phyloP scores from a whole-genome alignment of 2,113 vertebrate species.

The Xenus cinereus region DNA sequence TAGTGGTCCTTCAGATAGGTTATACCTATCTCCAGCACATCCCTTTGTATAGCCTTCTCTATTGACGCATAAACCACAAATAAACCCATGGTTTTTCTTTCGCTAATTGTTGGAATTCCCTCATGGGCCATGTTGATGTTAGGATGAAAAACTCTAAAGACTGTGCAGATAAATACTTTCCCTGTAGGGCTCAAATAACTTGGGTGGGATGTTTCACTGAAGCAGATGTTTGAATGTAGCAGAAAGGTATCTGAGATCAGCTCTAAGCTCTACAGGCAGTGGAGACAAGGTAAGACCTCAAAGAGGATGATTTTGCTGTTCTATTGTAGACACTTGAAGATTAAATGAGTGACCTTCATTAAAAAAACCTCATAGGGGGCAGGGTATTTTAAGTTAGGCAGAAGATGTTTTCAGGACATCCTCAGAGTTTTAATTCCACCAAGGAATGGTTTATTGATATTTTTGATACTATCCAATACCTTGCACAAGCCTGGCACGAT shows the following conservation, averaged over 20 bases:
- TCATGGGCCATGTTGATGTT: not conserved
- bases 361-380: rapidly evolving
- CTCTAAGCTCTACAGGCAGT: not conserved
- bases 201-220: not conserved
- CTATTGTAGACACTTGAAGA: not conserved
- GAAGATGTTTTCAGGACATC: not conserved
- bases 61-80: not conserved
- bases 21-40: not conserved
- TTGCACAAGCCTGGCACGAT: not conserved
- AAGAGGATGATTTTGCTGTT: not conserved
- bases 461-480: not conserved
- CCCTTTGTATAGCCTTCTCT: not conserved
- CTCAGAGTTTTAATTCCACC: not conserved
- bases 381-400: not conserved
- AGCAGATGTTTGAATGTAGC: not conserved
- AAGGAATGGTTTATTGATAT: not conserved
- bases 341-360: not conserved
- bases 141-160: not conserved
- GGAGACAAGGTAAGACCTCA: not conserved
- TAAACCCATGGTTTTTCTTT: not conserved
- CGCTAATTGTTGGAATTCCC: not conserved
- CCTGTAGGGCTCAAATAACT: not conserved
- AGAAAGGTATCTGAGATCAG: not conserved
- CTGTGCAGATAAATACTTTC: not conserved
- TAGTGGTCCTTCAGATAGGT: not conserved